phyloP scores from a whole-genome alignment of 64 coral and sea anemone species.

The Porites australiensis region DNA sequence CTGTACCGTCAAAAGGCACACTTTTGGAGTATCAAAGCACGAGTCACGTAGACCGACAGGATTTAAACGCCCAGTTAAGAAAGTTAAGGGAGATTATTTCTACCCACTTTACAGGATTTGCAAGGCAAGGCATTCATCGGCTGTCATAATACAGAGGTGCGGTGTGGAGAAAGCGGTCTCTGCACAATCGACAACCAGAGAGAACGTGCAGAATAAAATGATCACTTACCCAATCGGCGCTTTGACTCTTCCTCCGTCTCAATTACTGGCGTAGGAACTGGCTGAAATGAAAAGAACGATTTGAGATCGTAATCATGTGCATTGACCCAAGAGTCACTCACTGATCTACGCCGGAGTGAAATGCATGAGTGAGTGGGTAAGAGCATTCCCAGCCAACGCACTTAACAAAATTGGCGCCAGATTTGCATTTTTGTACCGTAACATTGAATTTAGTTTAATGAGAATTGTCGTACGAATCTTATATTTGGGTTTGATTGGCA shows the following conservation, averaged over 20 bases:
- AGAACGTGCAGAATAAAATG: neutral
- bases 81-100: neutral
- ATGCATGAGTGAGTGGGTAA: neutral
- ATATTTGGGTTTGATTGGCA: too few species aligned
- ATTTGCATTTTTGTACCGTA: neutral
- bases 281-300: constrained; percentile 12
- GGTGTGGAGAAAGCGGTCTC: neutral
- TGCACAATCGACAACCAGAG: neutral
- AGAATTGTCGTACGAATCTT: too few species aligned
- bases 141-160: neutral
- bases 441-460: too few species aligned
- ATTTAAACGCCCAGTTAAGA: neutral
- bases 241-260: constrained; percentile 26
- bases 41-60: constrained; percentile 5
- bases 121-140: too few species aligned
- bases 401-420: constrained; percentile 48
- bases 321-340: too few species aligned
- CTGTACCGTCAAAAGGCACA: too few species aligned
- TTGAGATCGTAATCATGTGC: neutral
- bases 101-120: neutral
- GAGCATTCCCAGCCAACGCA: neutral
- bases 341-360: too few species aligned
- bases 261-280: neutral
- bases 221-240: neutral
- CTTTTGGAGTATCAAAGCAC: neutral